Percentiles rank a stretch among this genome's conserved stretches.
These are phyloP conservation scores for Eupsittula cactorum DNA, from an alignment of 2,113 vertebrate species.

Conservation along the genomic window DNA sequence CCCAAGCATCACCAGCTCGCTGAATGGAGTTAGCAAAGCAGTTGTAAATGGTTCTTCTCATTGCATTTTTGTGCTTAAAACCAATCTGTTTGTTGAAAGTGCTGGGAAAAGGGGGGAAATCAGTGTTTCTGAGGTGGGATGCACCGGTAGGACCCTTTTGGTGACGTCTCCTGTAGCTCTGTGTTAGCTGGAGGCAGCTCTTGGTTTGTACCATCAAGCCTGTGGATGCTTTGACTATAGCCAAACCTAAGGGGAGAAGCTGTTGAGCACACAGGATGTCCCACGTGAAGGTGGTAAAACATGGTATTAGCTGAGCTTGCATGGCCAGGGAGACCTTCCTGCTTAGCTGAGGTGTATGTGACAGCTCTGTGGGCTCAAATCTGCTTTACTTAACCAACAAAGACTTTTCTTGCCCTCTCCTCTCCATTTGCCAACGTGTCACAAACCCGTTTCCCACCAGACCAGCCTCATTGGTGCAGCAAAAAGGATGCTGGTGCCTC, in stretches of 20 bases:
- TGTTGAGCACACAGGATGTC: background rate
- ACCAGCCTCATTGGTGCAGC: accelerated
- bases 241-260: background rate
- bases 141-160: background rate
- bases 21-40: background rate
- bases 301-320: too few relatives aligned
- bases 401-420: background rate
- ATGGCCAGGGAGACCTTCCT: background rate
- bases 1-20: background rate
- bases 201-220: accelerated
- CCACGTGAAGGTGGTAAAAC: accelerated
- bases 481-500: background rate
- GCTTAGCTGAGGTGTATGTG: too few relatives aligned
- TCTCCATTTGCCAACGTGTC: background rate
- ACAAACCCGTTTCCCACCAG: background rate
- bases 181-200: background rate
- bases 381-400: background rate
- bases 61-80: background rate
- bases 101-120: background rate
- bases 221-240: accelerated
- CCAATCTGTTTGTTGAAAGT: accelerated
- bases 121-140: background rate
- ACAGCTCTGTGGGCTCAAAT: background rate
- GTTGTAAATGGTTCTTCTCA: background rate
- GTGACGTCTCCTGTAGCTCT: background rate